phyloP scores from a whole-genome alignment of 2,888 invertebrate genomes.

The Mayetiola destructor region DNA sequence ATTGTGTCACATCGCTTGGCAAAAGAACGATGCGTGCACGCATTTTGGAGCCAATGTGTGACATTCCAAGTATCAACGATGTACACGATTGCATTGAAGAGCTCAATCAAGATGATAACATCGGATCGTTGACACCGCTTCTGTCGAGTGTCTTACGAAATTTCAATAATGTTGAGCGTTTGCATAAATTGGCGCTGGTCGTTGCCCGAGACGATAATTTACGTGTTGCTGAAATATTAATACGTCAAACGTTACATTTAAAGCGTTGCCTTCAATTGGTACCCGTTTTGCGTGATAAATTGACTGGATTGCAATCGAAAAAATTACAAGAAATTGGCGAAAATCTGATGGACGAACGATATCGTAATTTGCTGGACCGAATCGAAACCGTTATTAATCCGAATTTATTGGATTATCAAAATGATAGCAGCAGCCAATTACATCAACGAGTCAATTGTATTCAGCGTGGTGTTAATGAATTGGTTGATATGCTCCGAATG shows the following conservation, averaged over 20 bases:
- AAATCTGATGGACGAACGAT: neutral
- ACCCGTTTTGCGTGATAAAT: slow-evolving; percentile 39
- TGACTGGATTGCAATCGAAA: slow-evolving; percentile 20
- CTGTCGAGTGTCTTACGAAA: slow-evolving; percentile 36
- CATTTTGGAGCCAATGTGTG: slow-evolving; percentile 65
- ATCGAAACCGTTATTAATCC: slow-evolving; percentile 16
- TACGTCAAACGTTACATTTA: slow-evolving; percentile 61
- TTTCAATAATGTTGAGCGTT: slow-evolving; percentile 15
- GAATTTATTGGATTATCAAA: neutral
- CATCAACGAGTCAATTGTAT: slow-evolving; percentile 56
- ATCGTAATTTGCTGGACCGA: neutral
- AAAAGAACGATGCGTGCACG: slow-evolving; percentile 61
- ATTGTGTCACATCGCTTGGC: slow-evolving; percentile 59
- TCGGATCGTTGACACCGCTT: slow-evolving; percentile 47
- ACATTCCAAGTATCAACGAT: slow-evolving; percentile 47
- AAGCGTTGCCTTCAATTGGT: slow-evolving; percentile 64
- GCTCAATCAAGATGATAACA: slow-evolving; percentile 50
- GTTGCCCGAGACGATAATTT: slow-evolving; percentile 34
- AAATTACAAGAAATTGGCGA: slow-evolving; percentile 20
- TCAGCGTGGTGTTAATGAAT: slow-evolving; percentile 56
- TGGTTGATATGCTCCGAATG: slow-evolving; percentile 69
- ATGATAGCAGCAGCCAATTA: neutral
- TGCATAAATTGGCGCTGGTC: slow-evolving; percentile 16
- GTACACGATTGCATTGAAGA: slow-evolving; percentile 65
- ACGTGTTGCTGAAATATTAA: slow-evolving; percentile 51